Evolutionary conservation across 2,888 invertebrate species (phyloP), one percentile per base, ranked within the genome.

Genomic region (Axea sp.): DNA sequence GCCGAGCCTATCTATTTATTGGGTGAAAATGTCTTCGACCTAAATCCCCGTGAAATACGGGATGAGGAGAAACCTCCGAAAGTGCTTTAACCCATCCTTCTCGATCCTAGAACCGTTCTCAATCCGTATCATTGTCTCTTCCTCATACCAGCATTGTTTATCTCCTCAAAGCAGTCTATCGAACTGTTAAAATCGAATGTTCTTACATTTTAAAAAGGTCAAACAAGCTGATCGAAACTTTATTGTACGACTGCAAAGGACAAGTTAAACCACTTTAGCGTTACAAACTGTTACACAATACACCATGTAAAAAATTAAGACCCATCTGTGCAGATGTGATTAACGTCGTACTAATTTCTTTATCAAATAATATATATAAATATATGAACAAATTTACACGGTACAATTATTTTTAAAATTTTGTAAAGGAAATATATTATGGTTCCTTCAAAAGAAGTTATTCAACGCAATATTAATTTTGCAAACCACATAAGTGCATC

Each of bases 1-100:
- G 80, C 79, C 78, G 82, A 78, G 85, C 84, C 86, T 85, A 81
- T 87, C 87, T 86, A 87, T 86, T 86, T 87, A 87, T 87, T 81
- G 86, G 86, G 86, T 84, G 87, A 87, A 87, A 87, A 87, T 87
- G 87, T 87, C 86, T 86, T 86, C 81, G 82, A 82, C 77, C 82
- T 82, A 87, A 87, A 87, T 87, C 87, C 84, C 87, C 87, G 86
- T 86, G 83, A 87, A 87, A 86, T 87, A 81, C 83, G 80, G 78
- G 75, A 76, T 76, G 77, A 68, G 62, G 76, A 77, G 73, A 24
- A 67, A 33, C 68, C 68, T 75, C 53, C 47, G 41, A 75, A 68
- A 72, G 53, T 75, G 47, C 73, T 75, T 77, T 79, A 75, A 78
- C 76, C 77, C 77, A 75, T 73, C 75, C 26, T 74, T 68, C 51